Evolutionary conservation across 2,797 vertebrate species (phyloP), one percentile per base, ranked within the genome.

Genomic region (Poecilia velifera): DNA sequence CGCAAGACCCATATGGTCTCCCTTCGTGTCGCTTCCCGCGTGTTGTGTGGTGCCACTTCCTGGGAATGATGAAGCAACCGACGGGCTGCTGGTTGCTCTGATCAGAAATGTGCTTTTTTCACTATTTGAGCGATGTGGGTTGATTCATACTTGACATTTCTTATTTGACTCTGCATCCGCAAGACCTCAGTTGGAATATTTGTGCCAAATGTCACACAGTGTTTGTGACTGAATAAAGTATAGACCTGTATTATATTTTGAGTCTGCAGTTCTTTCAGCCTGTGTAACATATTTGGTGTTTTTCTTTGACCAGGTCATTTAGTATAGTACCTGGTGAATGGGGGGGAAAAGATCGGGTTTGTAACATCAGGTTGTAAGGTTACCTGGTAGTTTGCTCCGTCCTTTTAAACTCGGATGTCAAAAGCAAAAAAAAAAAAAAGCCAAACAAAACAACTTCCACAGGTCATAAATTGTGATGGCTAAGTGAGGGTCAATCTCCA

Each of bases 1-100:
- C 34, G 43, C 12, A 10, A 62, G 6, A 34, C 62, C 84, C 82
- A 78, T 82, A 73, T 72, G 82, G 39, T 81, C 53, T 59, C n/a
- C 53, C 68, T 62, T 72, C 68, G 74, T 82, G 72, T 62, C 46
- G 51, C 66, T 55, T 10, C 31, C 34, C 7, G 1, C 55, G 79
- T 82, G 76, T 75, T 20, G 31, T 73, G 57, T 34, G n/a, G 39
- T 25, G 34, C 66, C 34, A 57, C 28, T 74, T 80, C n/a, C 59
- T 41, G 53, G 39, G 25, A n/a, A 55, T n/a, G 64, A 71, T 8
- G 16, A 18, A 18, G n/a, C 10, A 74, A 25, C 46, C 14, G 45
- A 39, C 20, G 3, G 34, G 43, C 59, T 49, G 22, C 55, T 31
- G 55, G n/a, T 62, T 41, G 16, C 31, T 51, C 28, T 14, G 9